Conservation (phyloP, 2,888 invertebrate genomes). For the Euphydryas editha region DNA sequence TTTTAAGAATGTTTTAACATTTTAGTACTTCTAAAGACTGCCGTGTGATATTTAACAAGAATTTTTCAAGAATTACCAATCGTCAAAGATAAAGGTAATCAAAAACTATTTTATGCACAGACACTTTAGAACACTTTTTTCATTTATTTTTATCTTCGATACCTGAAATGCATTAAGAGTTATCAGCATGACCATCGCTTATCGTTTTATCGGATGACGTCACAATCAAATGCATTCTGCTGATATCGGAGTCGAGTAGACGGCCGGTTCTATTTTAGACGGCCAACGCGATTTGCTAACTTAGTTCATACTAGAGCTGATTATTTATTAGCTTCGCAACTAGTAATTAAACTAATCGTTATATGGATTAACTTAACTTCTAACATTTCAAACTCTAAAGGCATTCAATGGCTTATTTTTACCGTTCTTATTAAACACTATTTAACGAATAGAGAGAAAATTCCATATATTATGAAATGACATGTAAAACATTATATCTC, state of each 20-base stretch:
- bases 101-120: neutral
- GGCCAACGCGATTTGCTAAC: slow-evolving; percentile 54
- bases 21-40: too few species aligned
- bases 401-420: neutral
- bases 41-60: too few species aligned
- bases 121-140: neutral
- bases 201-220: slow-evolving; percentile 25
- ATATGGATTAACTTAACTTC: neutral
- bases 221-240: slow-evolving; percentile 15
- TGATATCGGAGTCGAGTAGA: slow-evolving; percentile 35
- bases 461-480: neutral
- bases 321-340: slow-evolving; percentile 14
- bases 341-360: neutral
- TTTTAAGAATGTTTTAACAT: too few species aligned
- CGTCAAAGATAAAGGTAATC: too few species aligned
- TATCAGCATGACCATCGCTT: slow-evolving; percentile 42
- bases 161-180: slow-evolving; percentile 6
- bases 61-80: too few species aligned
- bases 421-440: neutral
- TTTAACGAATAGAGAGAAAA: neutral
- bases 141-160: slow-evolving; percentile 12
- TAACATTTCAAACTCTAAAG: neutral
- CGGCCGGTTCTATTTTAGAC: slow-evolving; percentile 55
- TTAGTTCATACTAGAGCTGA: slow-evolving; percentile 11
- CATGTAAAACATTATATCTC: neutral